Percentiles rank a stretch among this genome's conserved stretches.
These are phyloP conservation scores for Papilio demoleus DNA, from an alignment of 2,888 invertebrate genomes.

Conservation along the genomic window DNA sequence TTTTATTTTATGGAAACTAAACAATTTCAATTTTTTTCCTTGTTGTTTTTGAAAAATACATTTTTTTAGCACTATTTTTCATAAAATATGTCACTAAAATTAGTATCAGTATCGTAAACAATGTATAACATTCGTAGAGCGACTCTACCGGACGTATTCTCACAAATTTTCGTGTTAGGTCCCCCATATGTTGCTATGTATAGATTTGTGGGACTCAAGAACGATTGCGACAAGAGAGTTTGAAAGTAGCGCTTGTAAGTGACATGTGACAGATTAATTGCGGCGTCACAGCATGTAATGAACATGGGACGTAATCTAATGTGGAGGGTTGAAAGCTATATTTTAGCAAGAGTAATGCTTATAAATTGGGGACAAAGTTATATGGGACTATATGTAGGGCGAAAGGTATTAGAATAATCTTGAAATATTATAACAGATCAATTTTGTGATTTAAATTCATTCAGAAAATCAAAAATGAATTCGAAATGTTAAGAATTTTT, in stretches of 20 bases:
- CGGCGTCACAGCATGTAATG: slow-evolving; percentile 16
- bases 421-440: neutral
- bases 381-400: neutral
- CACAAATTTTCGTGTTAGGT: too few relatives aligned
- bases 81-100: too few relatives aligned
- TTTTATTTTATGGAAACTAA: too few relatives aligned
- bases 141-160: too few relatives aligned
- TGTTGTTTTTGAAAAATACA: too few relatives aligned
- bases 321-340: slow-evolving; percentile 22
- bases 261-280: slow-evolving; percentile 23
- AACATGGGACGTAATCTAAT: slow-evolving; percentile 20
- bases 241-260: slow-evolving; percentile 14
- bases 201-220: slow-evolving; percentile 7
- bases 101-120: too few relatives aligned
- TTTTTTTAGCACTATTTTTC: too few relatives aligned
- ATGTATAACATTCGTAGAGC: too few relatives aligned
- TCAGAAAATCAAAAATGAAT: too few relatives aligned
- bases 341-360: slow-evolving; percentile 21
- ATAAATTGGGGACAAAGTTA: slow-evolving; percentile 12
- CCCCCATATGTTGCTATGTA: neutral
- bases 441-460: too few relatives aligned
- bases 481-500: too few relatives aligned
- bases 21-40: too few relatives aligned
- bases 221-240: neutral
- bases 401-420: neutral